Evolutionary conservation across 2,797 vertebrate species (phyloP), one percentile per base, ranked within the genome.

Genomic region (Tarsius wallacei): DNA sequence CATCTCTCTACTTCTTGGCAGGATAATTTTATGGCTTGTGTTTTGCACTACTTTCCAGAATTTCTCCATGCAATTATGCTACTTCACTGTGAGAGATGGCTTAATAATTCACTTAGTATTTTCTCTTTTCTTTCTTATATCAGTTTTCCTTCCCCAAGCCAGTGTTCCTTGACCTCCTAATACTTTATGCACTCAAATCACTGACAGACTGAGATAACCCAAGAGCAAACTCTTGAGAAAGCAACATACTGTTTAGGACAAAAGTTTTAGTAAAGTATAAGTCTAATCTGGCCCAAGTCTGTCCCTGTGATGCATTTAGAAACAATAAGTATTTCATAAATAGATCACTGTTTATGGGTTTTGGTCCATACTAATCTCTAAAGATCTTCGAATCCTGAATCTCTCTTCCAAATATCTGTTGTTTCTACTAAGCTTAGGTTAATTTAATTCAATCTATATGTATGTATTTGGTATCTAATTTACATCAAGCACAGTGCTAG

Each of bases 311-410:
- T n/a, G 80, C 26, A 83, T 63, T 74, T 57, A 76, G 21, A 92
- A 89, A 53, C 14, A 33, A 33, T 42, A 88, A 73, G 3, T 22
- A 36, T 36, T 22, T 19, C 16, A 26, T 55, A 57, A 77, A 68
- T 0, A 31, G 24, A 2, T 83, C n/a, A 86, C 19, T 82, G 42
- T 42, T 42, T 42, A 53, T 74, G 31, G 15, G 24, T 36, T 92
- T 94, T 73, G 51, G 31, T 94, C 28, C 17, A 90, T 77, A 84
- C 16, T 51, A n/a, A 90, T 47, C 51, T 87, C 55, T 90, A 26
- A 55, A 92, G 17, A 92, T 28, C 66, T 71, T 55, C 53, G 33
- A 81, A 83, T 90, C n/a, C 9, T 24, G n/a, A 94, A 36, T 73
- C 15, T 90, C 36, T 76, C n/a, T 66, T 83, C 42, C 47, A 88